Evolutionary conservation across 2,113 vertebrate species (phyloP).

Genomic region (Pterophyllum scalare): DNA sequence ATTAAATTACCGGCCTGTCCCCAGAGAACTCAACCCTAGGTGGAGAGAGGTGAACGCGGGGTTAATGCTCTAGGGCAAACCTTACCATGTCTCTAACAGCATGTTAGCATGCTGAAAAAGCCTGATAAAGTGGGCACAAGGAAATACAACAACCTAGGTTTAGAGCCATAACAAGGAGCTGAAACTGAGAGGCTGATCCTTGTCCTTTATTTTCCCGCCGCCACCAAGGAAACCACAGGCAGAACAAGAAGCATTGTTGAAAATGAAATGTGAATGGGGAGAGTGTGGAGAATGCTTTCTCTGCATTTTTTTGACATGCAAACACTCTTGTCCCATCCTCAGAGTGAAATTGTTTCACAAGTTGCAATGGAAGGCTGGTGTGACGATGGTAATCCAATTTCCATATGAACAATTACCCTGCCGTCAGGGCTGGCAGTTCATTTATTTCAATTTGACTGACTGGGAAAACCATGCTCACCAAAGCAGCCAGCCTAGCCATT

Average conservation of each 20-base stretch:
- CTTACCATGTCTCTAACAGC: conserved; percentile 24
- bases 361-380: conserved; percentile 60
- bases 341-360: conserved; percentile 62
- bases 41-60: conserved; percentile 21
- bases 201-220: conserved; percentile 33
- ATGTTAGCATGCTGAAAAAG: conserved; percentile 38
- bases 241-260: conserved; percentile 55
- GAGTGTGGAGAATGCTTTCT: conserved; percentile 39
- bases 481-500: conserved; percentile 63
- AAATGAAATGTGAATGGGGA: conserved; percentile 59
- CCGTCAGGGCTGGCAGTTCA: conserved; percentile 80
- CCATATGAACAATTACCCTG: conserved; percentile 83
- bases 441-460: conserved; percentile 85
- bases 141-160: conserved; percentile 56
- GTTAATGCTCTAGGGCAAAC: conserved; percentile 52
- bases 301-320: conserved; percentile 47
- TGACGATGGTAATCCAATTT: conserved; percentile 80
- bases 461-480: conserved; percentile 57
- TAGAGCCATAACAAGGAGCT: conserved; percentile 36
- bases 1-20: conserved; percentile 68
- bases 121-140: conserved; percentile 58
- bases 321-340: conserved; percentile 43
- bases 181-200: conserved; percentile 35
- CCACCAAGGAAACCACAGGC: neutral
- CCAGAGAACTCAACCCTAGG: conserved; percentile 26